Percentiles rank a stretch among this genome's conserved stretches.
phyloP scores from a whole-genome alignment of 2,797 vertebrate genomes.

The Otolemur crassicaudatus region DNA sequence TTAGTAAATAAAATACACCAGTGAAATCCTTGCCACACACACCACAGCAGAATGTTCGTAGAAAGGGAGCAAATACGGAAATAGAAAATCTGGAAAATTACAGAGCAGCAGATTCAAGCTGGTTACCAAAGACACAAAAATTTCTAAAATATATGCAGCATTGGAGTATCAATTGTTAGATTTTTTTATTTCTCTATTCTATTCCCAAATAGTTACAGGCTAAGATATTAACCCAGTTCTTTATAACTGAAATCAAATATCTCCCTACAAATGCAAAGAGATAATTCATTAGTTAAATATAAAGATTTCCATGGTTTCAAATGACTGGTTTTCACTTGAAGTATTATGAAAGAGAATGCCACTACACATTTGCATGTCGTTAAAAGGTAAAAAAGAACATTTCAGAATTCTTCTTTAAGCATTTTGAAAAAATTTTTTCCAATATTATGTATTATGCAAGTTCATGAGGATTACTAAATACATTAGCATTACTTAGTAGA shows the following conservation, averaged over 20 bases:
- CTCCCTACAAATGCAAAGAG: constrained; percentile 49
- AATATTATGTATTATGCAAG: constrained; percentile 70
- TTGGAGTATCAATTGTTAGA: neutral
- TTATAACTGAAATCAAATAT: constrained; percentile 66
- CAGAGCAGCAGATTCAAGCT: constrained; percentile 62
- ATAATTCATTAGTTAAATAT: constrained; percentile 48
- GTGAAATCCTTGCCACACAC: constrained; percentile 46
- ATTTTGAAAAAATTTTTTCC: constrained; percentile 66
- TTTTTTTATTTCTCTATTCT: constrained; percentile 38
- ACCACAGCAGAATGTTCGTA: constrained; percentile 32
- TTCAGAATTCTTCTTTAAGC: constrained; percentile 58
- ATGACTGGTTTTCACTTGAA: constrained; percentile 57
- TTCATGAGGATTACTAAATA: constrained; percentile 78
- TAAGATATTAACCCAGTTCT: constrained; percentile 53
- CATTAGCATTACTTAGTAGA: constrained; percentile 78
- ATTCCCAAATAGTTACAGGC: constrained; percentile 42
- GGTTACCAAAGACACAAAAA: constrained; percentile 62
- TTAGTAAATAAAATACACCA: constrained; percentile 69
- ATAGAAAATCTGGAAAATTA: constrained; percentile 72
- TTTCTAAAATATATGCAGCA: constrained; percentile 63
- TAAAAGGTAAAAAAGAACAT: constrained; percentile 50
- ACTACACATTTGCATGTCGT: constrained; percentile 43
- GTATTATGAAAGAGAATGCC: constrained; percentile 49
- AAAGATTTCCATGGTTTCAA: constrained; percentile 60
- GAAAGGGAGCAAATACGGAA: constrained; percentile 64